A percentile compares a stretch with the other conserved stretches of the same genome.
Conservation (phyloP, 2,797 vertebrate species). For the Syngnathus acus region DNA sequence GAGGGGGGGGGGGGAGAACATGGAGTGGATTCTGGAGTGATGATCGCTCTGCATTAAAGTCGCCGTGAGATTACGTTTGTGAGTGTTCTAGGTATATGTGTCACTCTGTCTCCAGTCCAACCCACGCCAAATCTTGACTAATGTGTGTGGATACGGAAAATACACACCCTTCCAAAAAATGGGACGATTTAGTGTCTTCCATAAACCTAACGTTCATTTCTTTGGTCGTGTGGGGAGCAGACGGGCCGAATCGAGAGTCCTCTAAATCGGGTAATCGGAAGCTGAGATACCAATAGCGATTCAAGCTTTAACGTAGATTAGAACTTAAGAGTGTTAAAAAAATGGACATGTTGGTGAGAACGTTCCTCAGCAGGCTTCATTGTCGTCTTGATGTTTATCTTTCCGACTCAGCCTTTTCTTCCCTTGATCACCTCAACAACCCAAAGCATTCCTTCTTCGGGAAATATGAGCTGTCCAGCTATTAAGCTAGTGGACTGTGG, state of each 20-base stretch:
- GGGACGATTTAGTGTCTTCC: neutral
- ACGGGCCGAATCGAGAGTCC: too few species aligned
- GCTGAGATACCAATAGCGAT: too few species aligned
- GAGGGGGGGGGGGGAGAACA: constrained; percentile 11
- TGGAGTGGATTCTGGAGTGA: constrained; percentile 43
- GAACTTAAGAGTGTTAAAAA: too few species aligned
- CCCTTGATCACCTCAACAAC: neutral
- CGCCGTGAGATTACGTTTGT: constrained; percentile 14
- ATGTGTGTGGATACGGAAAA: neutral
- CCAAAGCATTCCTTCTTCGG: neutral
- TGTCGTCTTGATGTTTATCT: neutral
- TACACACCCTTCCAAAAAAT: neutral
- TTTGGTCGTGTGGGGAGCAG: too few species aligned
- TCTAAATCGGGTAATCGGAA: too few species aligned
- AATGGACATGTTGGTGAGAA: too few species aligned
- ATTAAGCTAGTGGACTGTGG: constrained; percentile 1
- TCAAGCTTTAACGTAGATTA: too few species aligned
- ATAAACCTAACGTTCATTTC: too few species aligned
- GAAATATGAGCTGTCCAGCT: neutral
- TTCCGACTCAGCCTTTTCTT: neutral
- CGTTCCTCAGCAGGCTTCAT: too few species aligned
- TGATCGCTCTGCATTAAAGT: constrained; percentile 47
- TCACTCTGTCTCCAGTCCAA: constrained; percentile 23
- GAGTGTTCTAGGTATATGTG: constrained; percentile 15
- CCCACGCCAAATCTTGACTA: neutral